These are phyloP conservation scores for Sebastes schlegelii DNA, from an alignment of 2,113 vertebrate species.

Conservation along the genomic window DNA sequence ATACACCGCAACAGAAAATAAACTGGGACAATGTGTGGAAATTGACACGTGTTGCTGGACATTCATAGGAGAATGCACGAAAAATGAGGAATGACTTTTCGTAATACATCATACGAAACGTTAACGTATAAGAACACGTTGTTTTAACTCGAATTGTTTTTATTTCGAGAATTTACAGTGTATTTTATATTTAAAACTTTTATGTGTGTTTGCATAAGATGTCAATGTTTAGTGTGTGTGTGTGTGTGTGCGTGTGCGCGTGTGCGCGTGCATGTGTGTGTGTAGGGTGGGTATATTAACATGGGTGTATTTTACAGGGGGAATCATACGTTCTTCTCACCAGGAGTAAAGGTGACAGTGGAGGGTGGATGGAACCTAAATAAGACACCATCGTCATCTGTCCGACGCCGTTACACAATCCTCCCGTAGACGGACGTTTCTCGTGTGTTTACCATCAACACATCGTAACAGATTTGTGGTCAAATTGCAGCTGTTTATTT, in stretches of 20 bases:
- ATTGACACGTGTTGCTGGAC: too few species aligned
- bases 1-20: too few species aligned
- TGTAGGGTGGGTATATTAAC: neutral
- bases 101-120: too few species aligned
- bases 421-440: neutral
- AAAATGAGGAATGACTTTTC: too few species aligned
- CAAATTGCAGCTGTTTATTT: neutral
- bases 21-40: too few species aligned
- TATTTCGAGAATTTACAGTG: neutral
- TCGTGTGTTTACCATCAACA: too few species aligned
- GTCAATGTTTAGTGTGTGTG: neutral
- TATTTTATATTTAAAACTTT: too few species aligned
- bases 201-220: neutral
- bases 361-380: conserved; percentile 3
- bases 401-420: neutral
- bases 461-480: neutral
- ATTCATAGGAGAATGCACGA: too few species aligned
- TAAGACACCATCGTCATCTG: neutral
- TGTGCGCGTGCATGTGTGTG: conserved; percentile 13
- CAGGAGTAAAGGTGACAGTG: conserved; percentile 16
- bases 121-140: too few species aligned
- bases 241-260: neutral
- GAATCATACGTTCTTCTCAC: conserved; percentile 20
- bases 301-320: conserved; percentile 4
- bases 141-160: neutral